A percentile compares a stretch with the other conserved stretches of the same genome.
Evolutionary conservation across 1,140 invertebrate species (phyloP).

Genomic region (Stegodyphus dumicola): DNA sequence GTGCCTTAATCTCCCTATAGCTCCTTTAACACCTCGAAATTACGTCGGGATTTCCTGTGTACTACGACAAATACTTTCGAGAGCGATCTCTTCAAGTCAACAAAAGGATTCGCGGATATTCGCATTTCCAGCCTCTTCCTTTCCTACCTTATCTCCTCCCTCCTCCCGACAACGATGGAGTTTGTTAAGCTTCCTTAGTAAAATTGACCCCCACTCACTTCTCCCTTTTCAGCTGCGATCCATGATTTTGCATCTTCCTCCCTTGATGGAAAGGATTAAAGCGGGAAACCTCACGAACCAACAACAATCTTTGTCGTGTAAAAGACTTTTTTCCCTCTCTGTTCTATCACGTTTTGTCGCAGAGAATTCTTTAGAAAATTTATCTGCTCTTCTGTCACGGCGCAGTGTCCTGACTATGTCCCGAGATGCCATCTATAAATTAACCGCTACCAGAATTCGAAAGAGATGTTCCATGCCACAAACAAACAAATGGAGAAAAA

Average conservation of each 20-base stretch:
- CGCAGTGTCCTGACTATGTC: no score
- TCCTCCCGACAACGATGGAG: not conserved
- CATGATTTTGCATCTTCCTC: constrained; percentile 50
- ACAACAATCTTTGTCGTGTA: constrained; percentile 22
- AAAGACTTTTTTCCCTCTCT: constrained; percentile 40
- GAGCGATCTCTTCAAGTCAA: constrained; percentile 25
- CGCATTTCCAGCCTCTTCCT: constrained; percentile 16
- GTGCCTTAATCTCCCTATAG: not conserved
- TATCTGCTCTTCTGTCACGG: no score
- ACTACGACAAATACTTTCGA: constrained; percentile 37
- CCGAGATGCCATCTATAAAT: no score
- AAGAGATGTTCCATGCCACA: no score
- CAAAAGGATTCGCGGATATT: constrained; percentile 48
- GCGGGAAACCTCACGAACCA: constrained; percentile 51
- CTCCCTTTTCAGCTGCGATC: not conserved
- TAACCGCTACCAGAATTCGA: no score
- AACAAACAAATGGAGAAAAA: no score
- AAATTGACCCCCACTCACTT: constrained; percentile 6
- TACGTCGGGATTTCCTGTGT: constrained; percentile 36
- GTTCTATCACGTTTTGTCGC: not conserved
- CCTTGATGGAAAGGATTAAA: constrained; percentile 49
- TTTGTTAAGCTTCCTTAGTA: constrained; percentile 48
- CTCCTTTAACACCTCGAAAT: constrained; percentile 39
- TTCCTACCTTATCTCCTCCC: not conserved
- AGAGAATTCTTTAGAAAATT: no score